Evolutionary conservation across 2,797 vertebrate genomes (phyloP).

Genomic region (Peromyscus nudipes): DNA sequence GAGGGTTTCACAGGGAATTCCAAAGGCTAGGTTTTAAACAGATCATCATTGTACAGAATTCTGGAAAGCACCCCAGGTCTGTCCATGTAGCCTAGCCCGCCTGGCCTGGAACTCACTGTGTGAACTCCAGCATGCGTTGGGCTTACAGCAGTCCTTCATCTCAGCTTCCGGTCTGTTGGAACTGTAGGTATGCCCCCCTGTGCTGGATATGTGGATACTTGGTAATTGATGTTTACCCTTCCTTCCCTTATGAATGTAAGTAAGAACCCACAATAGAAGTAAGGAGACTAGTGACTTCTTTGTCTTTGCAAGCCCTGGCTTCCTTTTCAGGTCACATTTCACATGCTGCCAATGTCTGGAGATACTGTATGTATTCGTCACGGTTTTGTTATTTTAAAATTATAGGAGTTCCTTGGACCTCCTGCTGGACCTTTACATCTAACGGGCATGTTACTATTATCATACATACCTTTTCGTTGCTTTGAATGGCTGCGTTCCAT

Average conservation of each 20-base stretch:
- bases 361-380: background rate
- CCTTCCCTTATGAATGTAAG: background rate
- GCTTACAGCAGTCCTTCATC: background rate
- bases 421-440: background rate
- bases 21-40: background rate
- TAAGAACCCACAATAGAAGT: background rate
- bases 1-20: background rate
- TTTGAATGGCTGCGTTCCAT: conserved; percentile 3
- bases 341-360: background rate
- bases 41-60: background rate
- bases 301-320: background rate
- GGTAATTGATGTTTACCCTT: background rate
- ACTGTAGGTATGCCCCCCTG: background rate
- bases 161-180: background rate
- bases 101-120: background rate
- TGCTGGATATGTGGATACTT: background rate
- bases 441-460: background rate
- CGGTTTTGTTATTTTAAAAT: background rate
- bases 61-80: background rate
- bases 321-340: background rate
- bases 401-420: conserved; percentile 1
- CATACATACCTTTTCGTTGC: background rate
- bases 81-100: background rate
- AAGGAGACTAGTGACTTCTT: background rate
- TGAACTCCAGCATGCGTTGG: background rate